Base-by-base conservation (phyloP, 2,888 invertebrate genomes). In the Apomyelois bistriatella region DNA sequence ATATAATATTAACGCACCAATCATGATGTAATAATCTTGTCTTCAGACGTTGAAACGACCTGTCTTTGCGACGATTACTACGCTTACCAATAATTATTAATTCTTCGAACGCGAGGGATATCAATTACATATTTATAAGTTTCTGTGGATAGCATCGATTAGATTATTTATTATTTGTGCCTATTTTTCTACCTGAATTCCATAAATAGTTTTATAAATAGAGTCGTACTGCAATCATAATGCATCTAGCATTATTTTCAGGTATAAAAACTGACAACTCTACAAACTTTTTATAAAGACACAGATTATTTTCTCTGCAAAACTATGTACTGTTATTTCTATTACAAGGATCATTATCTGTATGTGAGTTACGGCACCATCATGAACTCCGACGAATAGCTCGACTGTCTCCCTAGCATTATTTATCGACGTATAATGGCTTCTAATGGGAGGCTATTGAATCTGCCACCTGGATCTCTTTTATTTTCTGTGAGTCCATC, bases 341-440 rank as follows among this genome's bases (percentile, higher is more conserved):
- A 79, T 84, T 83, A 83, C 70, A 66, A 74, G 75, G 72, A 79
- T 79, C 78, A 85, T 87, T 85, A 87, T 76, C 62, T 66, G 62
- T 65, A 66, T 72, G 74, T 84, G 80, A 88, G 76, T 86, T 87
- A 86, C 81, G 74, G 74, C 78, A 66, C 70, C 70, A 71, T 74
- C 77, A 77, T 71, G 67, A 62, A 61, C 65, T 65, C 66, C 68
- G 71, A 82, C 74, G 81, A 79, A 85, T 78, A 76, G 76, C 72
- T 65, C 70, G 71, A 76, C 82, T 82, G 82, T 85, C 86, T 84
- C 78, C 68, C 81, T 72, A 64, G 64, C 69, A 79, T 84, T 87
- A 90, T 90, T 90, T 90, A 90, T 89, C 83, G 83, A 78, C 83
- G 78, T 76, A 85, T 90, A 90, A 90, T 90, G 81, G 82, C 74